These are phyloP conservation scores for Anthrax anthrax DNA, from an alignment of 2,888 invertebrate species.

Conservation along the genomic window DNA sequence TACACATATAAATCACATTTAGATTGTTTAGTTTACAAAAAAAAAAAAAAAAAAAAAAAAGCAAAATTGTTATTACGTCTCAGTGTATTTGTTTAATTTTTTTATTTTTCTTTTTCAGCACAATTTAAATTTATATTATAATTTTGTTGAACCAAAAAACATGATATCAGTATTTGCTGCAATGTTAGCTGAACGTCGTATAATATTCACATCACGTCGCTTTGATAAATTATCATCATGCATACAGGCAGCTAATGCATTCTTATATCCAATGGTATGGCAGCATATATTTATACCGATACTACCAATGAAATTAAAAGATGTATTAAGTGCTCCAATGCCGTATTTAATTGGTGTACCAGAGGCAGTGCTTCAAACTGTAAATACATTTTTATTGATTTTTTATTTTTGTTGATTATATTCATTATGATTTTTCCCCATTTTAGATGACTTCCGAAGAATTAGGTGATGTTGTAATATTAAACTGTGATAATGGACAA, in stretches of 20 bases:
- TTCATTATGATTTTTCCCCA: not conserved
- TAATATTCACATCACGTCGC: constrained; percentile 82
- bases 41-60: no score
- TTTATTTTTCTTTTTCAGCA: constrained; percentile 44
- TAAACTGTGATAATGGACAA: constrained; percentile 83
- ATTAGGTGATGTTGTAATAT: constrained; percentile 84
- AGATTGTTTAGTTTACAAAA: no score
- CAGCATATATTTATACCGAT: constrained; percentile 97
- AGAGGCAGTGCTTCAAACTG: constrained; percentile 51
- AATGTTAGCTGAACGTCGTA: constrained; percentile 83
- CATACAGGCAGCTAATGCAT: constrained; percentile 84
- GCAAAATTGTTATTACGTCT: no score
- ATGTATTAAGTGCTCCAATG: constrained; percentile 91
- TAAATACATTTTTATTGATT: constrained; percentile 29
- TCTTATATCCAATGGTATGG: constrained; percentile 98
- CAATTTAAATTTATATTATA: constrained; percentile 94
- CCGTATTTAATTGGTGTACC: constrained; percentile 95
- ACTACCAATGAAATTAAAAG: constrained; percentile 73
- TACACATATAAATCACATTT: no score
- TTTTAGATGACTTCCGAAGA: constrained; percentile 52
- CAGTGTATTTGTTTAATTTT: not conserved
- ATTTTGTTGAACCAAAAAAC: constrained; percentile 85
- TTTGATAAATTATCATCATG: constrained; percentile 82
- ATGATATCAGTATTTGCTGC: constrained; percentile 96
- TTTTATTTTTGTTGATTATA: not conserved